Evolutionary conservation across 2,113 vertebrate genomes (phyloP).

Genomic region (Hassar affinis): DNA sequence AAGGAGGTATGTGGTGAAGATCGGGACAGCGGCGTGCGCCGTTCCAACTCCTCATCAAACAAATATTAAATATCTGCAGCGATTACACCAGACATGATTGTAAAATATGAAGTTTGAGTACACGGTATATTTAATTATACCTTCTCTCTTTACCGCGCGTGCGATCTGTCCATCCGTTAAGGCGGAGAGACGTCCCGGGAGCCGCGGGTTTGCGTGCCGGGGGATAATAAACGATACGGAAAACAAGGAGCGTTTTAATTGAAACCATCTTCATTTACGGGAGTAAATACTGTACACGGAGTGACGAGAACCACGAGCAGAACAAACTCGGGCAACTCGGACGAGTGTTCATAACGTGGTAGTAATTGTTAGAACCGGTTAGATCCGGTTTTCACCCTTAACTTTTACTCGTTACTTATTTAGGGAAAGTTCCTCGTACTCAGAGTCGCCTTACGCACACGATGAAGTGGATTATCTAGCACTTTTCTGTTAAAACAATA

Average conservation of each 20-base stretch:
- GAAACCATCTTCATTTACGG: conserved; percentile 30
- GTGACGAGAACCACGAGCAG: no score
- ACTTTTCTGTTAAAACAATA: no score
- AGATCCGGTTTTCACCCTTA: no score
- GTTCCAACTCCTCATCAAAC: conserved; percentile 30
- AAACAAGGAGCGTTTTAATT: conserved; percentile 46
- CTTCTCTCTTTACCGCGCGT: conserved; percentile 39
- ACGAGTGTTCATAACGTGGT: no score
- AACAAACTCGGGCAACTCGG: no score
- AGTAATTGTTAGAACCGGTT: no score
- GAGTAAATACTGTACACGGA: no score
- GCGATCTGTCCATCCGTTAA: conserved; percentile 43
- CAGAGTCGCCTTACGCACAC: no score
- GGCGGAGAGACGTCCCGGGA: conserved; percentile 26
- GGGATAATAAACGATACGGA: conserved; percentile 34
- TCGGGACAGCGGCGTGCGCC: conserved; percentile 6
- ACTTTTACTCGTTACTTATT: no score
- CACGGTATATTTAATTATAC: conserved; percentile 43
- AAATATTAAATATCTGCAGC: conserved; percentile 47
- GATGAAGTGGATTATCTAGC: no score
- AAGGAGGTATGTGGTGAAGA: background rate
- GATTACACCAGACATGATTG: conserved; percentile 36
- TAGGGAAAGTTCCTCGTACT: no score
- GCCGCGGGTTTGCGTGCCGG: conserved; percentile 29
- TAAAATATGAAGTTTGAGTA: conserved; percentile 47